Evolutionary conservation across 2,797 vertebrate genomes (phyloP), one percentile per base, ranked within the genome.

Genomic region (Cirrhinus mrigala): DNA sequence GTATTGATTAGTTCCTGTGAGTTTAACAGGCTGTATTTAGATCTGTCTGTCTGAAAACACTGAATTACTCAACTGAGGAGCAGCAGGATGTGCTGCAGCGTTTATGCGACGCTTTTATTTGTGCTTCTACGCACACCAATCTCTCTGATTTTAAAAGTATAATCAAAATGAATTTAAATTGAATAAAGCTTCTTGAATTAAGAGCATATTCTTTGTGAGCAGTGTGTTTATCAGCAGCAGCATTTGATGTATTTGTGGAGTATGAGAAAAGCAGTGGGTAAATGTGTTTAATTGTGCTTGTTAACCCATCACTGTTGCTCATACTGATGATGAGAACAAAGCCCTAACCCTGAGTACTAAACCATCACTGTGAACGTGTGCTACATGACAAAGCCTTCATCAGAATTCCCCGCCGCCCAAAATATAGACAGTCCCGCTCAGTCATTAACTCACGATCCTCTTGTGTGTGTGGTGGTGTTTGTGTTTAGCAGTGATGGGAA

Each of bases 1-100:
- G 87, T 90, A 92, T 90, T 71, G 88, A 93, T 92, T 82, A 22
- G 84, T 90, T 92, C 88, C 85, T 92, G 88, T 85, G 90, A 66
- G 87, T 91, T 90, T 91, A 90, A 90, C 85, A 81, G 85, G 89
- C 86, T 54, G 40, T 80, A 20, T 68, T 70, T 58, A 37, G 50
- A 64, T 20, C 52, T 88, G 86, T 62, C 85, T 81, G 60, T 54
- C 37, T 86, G 33, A 12, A 73, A 75, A 8, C 33, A 7, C 10
- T 33, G 27, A 76, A 8, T 12, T 2, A n/a, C 50, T 37, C 27
- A n/a, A 3, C 2, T 7, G 40, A 22, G 44, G 68, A 70, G n/a
- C 20, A 9, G 15, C 24, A 6, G 46, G 56, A 6, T 56, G 54
- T 20, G 54, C 24, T 20, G 12, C 24, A 24, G 22, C 3, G 14